These are phyloP conservation scores for Leptatherina wallacei DNA, from an alignment of 2,797 vertebrate genomes.

Conservation along the genomic window DNA sequence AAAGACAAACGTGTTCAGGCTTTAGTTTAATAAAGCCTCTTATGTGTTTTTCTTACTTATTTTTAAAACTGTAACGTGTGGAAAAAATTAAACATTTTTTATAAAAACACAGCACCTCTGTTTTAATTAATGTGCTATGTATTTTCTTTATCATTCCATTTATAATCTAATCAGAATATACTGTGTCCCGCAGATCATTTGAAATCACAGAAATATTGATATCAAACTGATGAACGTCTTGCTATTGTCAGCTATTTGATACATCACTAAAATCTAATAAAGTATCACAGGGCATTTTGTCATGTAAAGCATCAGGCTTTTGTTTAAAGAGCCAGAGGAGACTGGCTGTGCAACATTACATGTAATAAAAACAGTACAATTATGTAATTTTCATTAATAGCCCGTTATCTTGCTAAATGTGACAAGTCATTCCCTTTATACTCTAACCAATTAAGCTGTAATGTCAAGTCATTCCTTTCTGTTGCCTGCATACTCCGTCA, in stretches of 20 bases:
- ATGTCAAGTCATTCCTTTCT: slow-evolving; percentile 32
- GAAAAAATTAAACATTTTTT: slow-evolving; percentile 58
- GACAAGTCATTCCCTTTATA: slow-evolving; percentile 48
- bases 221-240: background rate
- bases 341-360: slow-evolving; percentile 22
- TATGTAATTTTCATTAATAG: slow-evolving; percentile 57
- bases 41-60: slow-evolving; percentile 36
- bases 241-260: background rate
- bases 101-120: background rate
- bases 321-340: slow-evolving; percentile 9
- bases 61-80: slow-evolving; percentile 35
- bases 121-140: slow-evolving; percentile 3
- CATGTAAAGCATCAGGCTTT: too few species aligned
- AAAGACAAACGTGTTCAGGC: slow-evolving; percentile 18
- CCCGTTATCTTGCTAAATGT: slow-evolving; percentile 41
- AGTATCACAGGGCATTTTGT: too few species aligned
- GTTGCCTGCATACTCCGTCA: slow-evolving; percentile 30
- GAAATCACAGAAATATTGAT: too few species aligned
- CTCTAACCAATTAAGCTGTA: slow-evolving; percentile 37
- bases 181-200: too few species aligned
- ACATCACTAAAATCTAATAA: too few species aligned
- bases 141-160: slow-evolving; percentile 1
- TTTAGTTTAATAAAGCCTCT: slow-evolving; percentile 62
- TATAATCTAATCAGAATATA: background rate
- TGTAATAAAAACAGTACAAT: slow-evolving; percentile 33